Evolutionary conservation across 2,888 invertebrate species (phyloP), one percentile per base, ranked within the genome.

Genomic region (Synanthedon myopaeformis): DNA sequence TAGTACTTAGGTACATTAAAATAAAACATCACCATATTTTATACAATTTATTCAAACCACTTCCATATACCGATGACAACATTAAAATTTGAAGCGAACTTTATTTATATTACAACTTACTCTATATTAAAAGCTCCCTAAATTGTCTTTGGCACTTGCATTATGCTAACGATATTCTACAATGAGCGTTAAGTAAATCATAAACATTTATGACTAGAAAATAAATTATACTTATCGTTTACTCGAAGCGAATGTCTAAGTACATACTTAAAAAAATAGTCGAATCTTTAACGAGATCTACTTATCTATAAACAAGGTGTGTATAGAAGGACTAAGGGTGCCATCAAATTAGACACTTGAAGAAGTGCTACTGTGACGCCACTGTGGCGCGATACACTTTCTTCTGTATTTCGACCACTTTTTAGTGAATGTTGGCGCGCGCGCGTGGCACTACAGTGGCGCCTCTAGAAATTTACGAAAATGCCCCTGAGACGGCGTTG

Each of bases 81-180:
- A 80, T 74, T 71, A 68, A 72, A 73, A 67, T 70, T 42, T 42
- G 70, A 82, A 83, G 82, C 79, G 61, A 67, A 66, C 69, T 58
- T 67, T 77, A 72, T 79, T 70, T 78, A 76, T 76, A 78, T 60
- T 51, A 57, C 54, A 69, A 74, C 74, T 77, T 82, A 78, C 59
- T 23, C 23, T 23, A 23, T 23, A 59, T 57, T 79, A 82, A 68
- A 84, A 83, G 79, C 82, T 83, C 79, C 80, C 82, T 82, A 79
- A 76, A 72, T 76, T 74, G 74, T 74, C 70, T 79, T 85, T 85
- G 85, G 84, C 85, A 85, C 84, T 84, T 83, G 70, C 70, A 70
- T 80, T 79, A 74, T 66, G 23, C 23, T 23, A 23, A 23, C 23
- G 23, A 23, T 23, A 23, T 23, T 61, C 65, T 72, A 69, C 65